Percentiles rank a stretch among this genome's conserved stretches.
Conservation (phyloP, 2,888 invertebrate genomes). For the Cinara cedri region DNA sequence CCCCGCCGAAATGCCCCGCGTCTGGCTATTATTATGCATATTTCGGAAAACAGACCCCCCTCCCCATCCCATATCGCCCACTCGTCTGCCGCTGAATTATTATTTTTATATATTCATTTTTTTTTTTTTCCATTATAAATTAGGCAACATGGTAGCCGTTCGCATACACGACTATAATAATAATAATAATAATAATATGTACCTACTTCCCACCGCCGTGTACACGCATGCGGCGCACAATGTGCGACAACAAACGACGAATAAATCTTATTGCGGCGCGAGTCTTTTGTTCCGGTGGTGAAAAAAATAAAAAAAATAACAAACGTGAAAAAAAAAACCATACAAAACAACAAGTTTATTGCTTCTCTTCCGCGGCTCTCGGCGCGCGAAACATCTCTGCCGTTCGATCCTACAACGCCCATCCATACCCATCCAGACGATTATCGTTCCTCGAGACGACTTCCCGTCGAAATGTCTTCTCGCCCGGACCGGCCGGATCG, state of each 20-base stretch:
- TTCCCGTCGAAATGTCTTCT: too few species aligned
- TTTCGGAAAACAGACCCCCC: slow-evolving; percentile 25
- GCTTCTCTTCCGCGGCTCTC: not conserved
- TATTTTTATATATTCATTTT: slow-evolving; percentile 6
- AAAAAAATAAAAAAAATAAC: slow-evolving; percentile 8
- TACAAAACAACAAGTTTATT: slow-evolving; percentile 15
- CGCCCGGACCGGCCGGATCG: too few species aligned
- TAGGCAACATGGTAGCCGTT: slow-evolving; percentile 13
- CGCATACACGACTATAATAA: too few species aligned
- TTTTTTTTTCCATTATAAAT: slow-evolving; percentile 37
- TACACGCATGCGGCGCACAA: not conserved
- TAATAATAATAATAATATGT: too few species aligned
- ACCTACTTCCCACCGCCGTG: not conserved
- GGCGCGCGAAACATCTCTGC: too few species aligned
- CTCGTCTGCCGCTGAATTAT: slow-evolving; percentile 24
- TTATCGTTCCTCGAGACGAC: not conserved
- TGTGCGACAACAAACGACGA: slow-evolving; percentile 17
- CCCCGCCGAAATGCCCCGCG: slow-evolving; percentile 37
- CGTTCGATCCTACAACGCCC: too few species aligned
- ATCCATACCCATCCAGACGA: too few species aligned
- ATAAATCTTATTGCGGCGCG: slow-evolving; percentile 38
- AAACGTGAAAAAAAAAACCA: too few species aligned
- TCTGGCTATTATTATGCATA: slow-evolving; percentile 34
- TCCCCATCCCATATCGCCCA: too few species aligned
- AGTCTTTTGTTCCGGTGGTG: slow-evolving; percentile 33